These are phyloP conservation scores for Ophiodon elongatus DNA, from an alignment of 2,113 vertebrate species.

Conservation along the genomic window DNA sequence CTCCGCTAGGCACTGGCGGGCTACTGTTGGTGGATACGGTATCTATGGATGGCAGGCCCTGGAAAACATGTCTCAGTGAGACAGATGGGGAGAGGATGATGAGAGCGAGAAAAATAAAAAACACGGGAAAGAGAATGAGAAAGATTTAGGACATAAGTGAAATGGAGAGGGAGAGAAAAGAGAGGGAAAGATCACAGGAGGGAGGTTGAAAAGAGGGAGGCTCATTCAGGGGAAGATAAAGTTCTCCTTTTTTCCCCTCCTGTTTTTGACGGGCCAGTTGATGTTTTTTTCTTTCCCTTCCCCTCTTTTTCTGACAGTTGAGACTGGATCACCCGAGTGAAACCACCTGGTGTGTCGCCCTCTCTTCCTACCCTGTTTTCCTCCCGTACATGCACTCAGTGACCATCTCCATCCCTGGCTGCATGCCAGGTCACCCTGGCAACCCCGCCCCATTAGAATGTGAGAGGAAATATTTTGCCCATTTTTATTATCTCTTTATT, in stretches of 20 bases:
- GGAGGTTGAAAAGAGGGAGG: conserved; percentile 65
- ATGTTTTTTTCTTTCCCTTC: conserved; percentile 67
- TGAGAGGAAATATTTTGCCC: conserved; percentile 76
- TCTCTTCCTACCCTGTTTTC: conserved; percentile 57
- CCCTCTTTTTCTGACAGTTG: conserved; percentile 73
- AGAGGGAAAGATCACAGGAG: conserved; percentile 54
- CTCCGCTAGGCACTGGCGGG: conserved; percentile 70
- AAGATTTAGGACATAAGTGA: conserved; percentile 46
- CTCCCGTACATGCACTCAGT: conserved; percentile 76
- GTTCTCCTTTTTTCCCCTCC: conserved; percentile 68
- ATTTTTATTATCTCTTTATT: conserved; percentile 80
- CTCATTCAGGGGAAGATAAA: conserved; percentile 75
- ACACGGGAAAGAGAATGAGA: conserved; percentile 29
- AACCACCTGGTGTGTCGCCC: conserved; percentile 81
- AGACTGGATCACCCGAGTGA: conserved; percentile 78
- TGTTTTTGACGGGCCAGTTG: conserved; percentile 75
- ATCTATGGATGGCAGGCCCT: conserved; percentile 80
- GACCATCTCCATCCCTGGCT: conserved; percentile 80
- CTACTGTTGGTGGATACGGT: conserved; percentile 86
- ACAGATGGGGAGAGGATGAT: conserved; percentile 78
- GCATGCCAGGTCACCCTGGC: conserved; percentile 78
- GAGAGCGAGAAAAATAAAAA: conserved; percentile 51
- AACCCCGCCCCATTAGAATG: conserved; percentile 77
- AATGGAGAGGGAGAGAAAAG: conserved; percentile 48
- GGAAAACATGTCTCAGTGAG: conserved; percentile 82